Percentiles rank a stretch among this genome's conserved stretches.
These are phyloP conservation scores for Chlamydotis undulata DNA, from an alignment of 2,113 vertebrate species.

Conservation along the genomic window DNA sequence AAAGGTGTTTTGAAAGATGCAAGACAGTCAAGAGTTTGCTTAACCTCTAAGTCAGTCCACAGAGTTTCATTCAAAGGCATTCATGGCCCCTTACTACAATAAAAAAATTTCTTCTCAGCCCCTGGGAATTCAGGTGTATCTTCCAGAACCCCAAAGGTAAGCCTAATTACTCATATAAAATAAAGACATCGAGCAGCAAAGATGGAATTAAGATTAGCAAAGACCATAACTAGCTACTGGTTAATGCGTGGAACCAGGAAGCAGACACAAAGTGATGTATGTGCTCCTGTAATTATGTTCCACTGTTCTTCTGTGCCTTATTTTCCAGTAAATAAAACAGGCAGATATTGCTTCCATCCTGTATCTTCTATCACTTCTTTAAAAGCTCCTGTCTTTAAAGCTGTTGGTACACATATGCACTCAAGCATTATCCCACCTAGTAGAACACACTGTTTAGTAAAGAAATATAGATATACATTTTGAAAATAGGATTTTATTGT, in stretches of 20 bases:
- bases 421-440: not conserved
- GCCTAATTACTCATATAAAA: not conserved
- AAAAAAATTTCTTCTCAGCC: not conserved
- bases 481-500: constrained; percentile 35
- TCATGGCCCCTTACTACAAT: not conserved
- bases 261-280: not conserved
- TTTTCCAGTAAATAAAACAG: not conserved
- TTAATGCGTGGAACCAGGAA: accelerated
- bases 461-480: not conserved
- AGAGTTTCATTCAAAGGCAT: not conserved
- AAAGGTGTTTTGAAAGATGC: not conserved
- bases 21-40: not conserved
- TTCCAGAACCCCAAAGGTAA: not conserved
- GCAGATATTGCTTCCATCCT: not conserved
- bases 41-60: not conserved
- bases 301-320: not conserved
- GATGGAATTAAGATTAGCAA: not conserved
- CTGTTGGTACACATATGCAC: not conserved
- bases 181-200: not conserved
- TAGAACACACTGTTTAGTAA: not conserved
- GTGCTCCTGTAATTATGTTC: not conserved
- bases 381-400: not conserved
- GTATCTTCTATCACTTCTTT: not conserved
- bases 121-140: not conserved
- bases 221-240: accelerated